A percentile compares a stretch with the other conserved stretches of the same genome.
Evolutionary conservation across 2,888 invertebrate genomes (phyloP).

Genomic region (Megalurothrips usitatus): DNA sequence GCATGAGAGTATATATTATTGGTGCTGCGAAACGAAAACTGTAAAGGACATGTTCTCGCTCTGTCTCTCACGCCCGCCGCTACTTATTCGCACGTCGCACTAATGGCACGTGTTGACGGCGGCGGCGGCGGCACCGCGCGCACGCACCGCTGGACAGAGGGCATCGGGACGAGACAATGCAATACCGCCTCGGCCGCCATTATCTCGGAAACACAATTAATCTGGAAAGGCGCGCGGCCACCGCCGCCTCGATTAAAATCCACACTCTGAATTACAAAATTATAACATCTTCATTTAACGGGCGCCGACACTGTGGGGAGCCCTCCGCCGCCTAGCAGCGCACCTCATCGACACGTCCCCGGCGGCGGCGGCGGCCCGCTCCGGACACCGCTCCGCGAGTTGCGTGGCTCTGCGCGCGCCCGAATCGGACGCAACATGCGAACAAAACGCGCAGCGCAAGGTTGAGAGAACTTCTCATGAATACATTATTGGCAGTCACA

Average conservation of each 20-base stretch:
- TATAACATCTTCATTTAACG: constrained; percentile 27
- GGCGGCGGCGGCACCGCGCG: neutral
- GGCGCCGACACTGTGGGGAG: neutral
- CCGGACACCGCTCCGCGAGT: neutral
- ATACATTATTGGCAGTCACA: constrained; percentile 23
- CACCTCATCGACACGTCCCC: too few species aligned
- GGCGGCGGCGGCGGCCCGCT: neutral
- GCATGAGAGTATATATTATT: too few species aligned
- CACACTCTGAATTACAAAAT: constrained; percentile 24
- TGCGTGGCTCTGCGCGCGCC: neutral
- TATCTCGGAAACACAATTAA: constrained; percentile 16
- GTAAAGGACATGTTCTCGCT: too few species aligned
- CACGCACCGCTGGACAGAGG: constrained; percentile 10
- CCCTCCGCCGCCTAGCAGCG: too few species aligned
- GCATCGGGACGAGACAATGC: neutral
- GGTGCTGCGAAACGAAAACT: too few species aligned
- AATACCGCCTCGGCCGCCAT: neutral
- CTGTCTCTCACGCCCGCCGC: too few species aligned
- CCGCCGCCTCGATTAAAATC: constrained; percentile 1
- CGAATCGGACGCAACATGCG: neutral
- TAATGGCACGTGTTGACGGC: neutral
- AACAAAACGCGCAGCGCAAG: constrained; percentile 12
- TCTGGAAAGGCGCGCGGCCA: neutral
- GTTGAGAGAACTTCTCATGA: constrained; percentile 24
- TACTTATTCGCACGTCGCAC: too few species aligned